Conservation (phyloP, 2,113 vertebrate species). For the Nerophis lumbriciformis region DNA sequence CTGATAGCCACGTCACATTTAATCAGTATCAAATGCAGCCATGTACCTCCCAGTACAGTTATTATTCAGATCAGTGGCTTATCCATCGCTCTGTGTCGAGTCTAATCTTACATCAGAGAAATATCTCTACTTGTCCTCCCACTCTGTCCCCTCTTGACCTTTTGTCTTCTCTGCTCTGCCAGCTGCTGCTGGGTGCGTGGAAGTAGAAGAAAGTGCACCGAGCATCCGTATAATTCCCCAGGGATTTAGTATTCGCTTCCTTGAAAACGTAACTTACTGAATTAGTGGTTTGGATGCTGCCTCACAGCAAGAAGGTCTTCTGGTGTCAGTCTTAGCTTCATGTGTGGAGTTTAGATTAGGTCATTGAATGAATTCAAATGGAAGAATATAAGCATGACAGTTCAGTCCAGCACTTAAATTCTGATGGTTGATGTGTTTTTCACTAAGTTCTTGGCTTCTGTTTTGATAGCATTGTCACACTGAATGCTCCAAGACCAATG, state of each 20-base stretch:
- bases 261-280: too few relatives aligned
- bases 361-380: background rate
- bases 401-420: background rate
- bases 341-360: too few relatives aligned
- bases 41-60: conserved; percentile 28
- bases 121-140: conserved; percentile 31
- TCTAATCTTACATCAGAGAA: conserved; percentile 29
- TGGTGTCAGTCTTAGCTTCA: too few relatives aligned
- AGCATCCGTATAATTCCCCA: conserved; percentile 30
- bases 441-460: too few relatives aligned
- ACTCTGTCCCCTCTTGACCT: conserved; percentile 11
- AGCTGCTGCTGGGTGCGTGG: conserved; percentile 46
- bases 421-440: too few relatives aligned
- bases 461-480: too few relatives aligned
- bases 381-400: background rate
- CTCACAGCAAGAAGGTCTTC: too few relatives aligned
- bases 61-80: conserved; percentile 43
- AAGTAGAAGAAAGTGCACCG: conserved; percentile 49
- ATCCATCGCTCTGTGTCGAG: conserved; percentile 31
- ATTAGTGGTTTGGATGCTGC: too few relatives aligned
- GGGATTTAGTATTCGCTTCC: conserved; percentile 34
- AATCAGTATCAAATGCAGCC: conserved; percentile 32
- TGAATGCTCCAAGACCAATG: too few relatives aligned
- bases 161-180: conserved; percentile 37
- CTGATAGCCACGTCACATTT: conserved; percentile 27